Percentiles rank a stretch among this genome's conserved stretches.
phyloP scores from a whole-genome alignment of 30 jellyfish, hydroid and myxozoan species.

The Chrysaora quinquecirrha region DNA sequence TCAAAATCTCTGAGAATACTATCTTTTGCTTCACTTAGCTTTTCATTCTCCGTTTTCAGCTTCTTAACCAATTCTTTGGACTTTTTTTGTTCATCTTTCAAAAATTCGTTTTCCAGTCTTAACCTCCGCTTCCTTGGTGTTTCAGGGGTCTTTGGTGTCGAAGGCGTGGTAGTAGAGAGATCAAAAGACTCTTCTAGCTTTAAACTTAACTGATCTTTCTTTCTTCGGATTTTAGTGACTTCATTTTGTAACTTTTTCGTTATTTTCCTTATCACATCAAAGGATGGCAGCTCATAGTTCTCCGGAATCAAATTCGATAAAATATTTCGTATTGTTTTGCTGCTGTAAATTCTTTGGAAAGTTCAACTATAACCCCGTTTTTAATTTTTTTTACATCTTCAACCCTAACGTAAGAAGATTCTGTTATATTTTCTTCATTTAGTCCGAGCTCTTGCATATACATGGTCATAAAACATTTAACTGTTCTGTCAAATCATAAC shows the following conservation, averaged over 20 bases:
- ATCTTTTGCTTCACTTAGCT: background rate
- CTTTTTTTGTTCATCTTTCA: background rate
- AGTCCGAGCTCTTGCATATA: background rate
- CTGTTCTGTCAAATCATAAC: background rate
- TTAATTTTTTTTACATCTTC: background rate
- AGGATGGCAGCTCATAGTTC: background rate
- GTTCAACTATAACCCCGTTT: background rate
- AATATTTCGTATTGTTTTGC: background rate
- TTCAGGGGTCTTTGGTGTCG: conserved; percentile 14
- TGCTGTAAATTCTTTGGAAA: background rate
- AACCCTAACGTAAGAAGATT: background rate
- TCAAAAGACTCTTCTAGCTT: background rate
- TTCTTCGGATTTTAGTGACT: background rate
- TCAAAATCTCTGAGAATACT: background rate
- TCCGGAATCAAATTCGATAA: background rate
- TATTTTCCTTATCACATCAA: background rate
- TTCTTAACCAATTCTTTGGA: conserved; percentile 3
- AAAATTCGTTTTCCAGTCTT: background rate
- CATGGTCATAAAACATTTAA: background rate
- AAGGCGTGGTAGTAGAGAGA: background rate
- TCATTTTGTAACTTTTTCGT: background rate
- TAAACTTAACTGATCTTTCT: background rate
- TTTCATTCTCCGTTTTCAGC: conserved; percentile 4
- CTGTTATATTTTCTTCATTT: background rate
- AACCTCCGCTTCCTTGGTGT: conserved; percentile 15